Evolutionary conservation across 2,888 invertebrate species (phyloP).

Genomic region (Dione juno): DNA sequence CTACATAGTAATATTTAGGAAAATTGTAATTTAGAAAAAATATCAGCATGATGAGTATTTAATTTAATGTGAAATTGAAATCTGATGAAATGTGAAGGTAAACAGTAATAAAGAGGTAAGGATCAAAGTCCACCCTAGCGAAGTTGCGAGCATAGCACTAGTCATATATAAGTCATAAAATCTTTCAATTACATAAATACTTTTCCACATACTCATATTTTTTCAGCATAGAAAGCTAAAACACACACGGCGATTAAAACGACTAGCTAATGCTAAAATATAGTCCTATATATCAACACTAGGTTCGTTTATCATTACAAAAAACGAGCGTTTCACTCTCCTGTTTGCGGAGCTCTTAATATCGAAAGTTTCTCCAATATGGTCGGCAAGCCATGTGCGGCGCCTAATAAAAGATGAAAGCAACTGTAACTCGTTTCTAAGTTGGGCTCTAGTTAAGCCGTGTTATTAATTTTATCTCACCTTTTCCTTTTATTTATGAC

Average conservation of each 20-base stretch:
- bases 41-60: no score
- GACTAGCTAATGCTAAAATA: neutral
- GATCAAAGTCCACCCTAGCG: no score
- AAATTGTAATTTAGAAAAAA: no score
- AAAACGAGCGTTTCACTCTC: slow-evolving; percentile 10
- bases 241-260: neutral
- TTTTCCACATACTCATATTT: neutral
- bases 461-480: slow-evolving; percentile 56
- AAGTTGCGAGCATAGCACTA: no score
- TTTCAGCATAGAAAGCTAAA: neutral
- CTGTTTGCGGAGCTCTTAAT: slow-evolving; percentile 56
- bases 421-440: slow-evolving; percentile 61
- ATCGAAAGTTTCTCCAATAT: slow-evolving; percentile 66
- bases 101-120: no score
- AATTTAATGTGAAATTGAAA: no score
- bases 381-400: slow-evolving; percentile 55
- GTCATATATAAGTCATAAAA: no score
- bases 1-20: no score
- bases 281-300: neutral
- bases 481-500: slow-evolving; percentile 50
- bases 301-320: neutral
- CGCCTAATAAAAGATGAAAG: slow-evolving; percentile 67
- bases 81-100: no score
- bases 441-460: slow-evolving; percentile 56
- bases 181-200: neutral